Base-by-base conservation (phyloP, 92 coral and sea anemone genomes). In the Montipora capitata region DNA sequence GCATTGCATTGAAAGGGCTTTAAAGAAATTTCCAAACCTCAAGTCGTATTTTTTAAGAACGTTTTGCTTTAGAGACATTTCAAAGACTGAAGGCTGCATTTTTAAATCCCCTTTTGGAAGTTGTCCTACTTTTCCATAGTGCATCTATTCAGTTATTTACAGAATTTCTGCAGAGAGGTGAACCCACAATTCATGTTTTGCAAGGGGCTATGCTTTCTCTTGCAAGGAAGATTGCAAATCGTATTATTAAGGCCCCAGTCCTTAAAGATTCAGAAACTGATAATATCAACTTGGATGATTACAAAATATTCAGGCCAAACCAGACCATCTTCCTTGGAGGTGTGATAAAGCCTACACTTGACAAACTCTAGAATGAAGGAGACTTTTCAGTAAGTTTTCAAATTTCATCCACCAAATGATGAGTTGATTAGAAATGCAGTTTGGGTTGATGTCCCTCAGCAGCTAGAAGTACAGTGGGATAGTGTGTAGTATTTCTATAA, bases 111-210 rank as follows among this genome's bases (percentile, higher is more conserved):
- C 63, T 83, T 13, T 9, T 83, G 80, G 93, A 90, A 48, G 74
- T 84, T 38, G 89, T 89, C 85, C 73, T 89, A 20, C 80, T 83
- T 14, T 77, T 83, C 84, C 80, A 89, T 44, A 75, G 42, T 48
- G 89, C 89, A 40, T 76, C 85, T 39, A 83, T 89, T 35, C 92
- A 83, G 80, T 20, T 89, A 80, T 76, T 89, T 56, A 89, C 89
- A 11, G 49, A 83, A 41, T 89, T 89, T 15, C 61, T 89, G 43
- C 85, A 83, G 80, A 77, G 74, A 89, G 82, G 83, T 78, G 84
- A 82, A 40, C 87, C 87, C 12, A 88, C 83, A 57, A 56, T 88
- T 44, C 82, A 81, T 42, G 51, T 88, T 40, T 15, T 88, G 41
- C 68, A 73, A 80, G 44, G 51, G n/a, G 54, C 80, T 13, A 79